Percentiles rank a stretch among this genome's conserved stretches.
Conservation (phyloP, 2,888 invertebrate genomes). For the Ornithoptera alexandrae region DNA sequence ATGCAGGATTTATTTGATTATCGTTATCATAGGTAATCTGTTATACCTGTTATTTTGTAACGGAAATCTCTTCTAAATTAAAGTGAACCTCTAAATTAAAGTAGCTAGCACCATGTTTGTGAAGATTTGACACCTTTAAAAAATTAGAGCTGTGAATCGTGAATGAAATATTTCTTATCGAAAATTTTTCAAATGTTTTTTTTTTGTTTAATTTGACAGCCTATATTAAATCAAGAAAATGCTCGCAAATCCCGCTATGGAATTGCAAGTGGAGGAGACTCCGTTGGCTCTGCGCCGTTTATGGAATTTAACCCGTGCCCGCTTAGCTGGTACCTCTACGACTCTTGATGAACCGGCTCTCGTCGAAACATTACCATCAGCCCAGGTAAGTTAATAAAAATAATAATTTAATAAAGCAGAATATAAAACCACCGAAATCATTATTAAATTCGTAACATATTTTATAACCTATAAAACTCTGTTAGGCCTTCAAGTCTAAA, state of each 20-base stretch:
- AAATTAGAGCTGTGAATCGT: not conserved
- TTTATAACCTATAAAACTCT: too few relatives aligned
- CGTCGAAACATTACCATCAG: slow-evolving; percentile 66
- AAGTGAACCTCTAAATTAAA: too few relatives aligned
- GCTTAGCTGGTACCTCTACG: slow-evolving; percentile 70
- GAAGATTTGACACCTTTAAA: too few relatives aligned
- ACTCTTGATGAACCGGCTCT: slow-evolving; percentile 64
- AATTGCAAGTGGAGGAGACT: slow-evolving; percentile 78
- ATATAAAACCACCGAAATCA: too few relatives aligned
- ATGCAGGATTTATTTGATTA: too few relatives aligned
- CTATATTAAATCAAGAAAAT: slow-evolving; percentile 46
- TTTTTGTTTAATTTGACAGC: not conserved
- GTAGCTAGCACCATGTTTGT: too few relatives aligned
- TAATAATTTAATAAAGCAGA: not conserved
- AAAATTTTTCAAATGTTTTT: not conserved
- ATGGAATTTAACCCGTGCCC: slow-evolving; percentile 75
- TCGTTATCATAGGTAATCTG: too few relatives aligned
- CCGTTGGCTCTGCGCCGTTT: slow-evolving; percentile 72
- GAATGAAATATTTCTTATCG: not conserved
- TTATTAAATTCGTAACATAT: too few relatives aligned
- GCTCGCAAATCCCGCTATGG: slow-evolving; percentile 76
- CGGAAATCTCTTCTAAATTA: too few relatives aligned
- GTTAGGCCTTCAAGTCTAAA: too few relatives aligned
- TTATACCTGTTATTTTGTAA: too few relatives aligned
- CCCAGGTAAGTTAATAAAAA: slow-evolving; percentile 63